phyloP scores from a whole-genome alignment of 2,888 invertebrate genomes.

The Erpobdella octoculata region DNA sequence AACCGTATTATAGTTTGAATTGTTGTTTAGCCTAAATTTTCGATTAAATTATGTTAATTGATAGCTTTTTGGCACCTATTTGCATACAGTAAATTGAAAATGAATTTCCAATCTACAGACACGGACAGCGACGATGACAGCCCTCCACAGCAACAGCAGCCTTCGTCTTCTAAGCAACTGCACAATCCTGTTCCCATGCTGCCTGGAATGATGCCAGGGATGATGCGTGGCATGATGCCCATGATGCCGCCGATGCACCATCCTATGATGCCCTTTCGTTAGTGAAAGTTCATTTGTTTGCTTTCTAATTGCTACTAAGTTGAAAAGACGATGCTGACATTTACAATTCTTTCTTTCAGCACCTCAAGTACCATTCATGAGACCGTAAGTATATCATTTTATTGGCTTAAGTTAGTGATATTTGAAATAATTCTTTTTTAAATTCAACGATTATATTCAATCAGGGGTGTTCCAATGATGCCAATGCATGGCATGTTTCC shows the following conservation, averaged over 20 bases:
- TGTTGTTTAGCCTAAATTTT: no score
- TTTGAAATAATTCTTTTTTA: neutral
- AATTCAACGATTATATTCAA: neutral
- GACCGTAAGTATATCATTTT: conserved; percentile 30
- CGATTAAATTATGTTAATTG: no score
- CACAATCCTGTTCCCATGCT: conserved; percentile 34
- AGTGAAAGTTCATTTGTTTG: neutral
- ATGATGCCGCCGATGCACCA: conserved; percentile 33
- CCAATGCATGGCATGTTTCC: neutral
- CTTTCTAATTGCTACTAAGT: neutral
- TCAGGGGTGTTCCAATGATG: neutral
- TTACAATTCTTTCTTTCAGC: conserved; percentile 27
- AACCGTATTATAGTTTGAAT: no score
- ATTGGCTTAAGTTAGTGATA: no score
- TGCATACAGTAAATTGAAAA: no score
- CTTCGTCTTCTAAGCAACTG: neutral
- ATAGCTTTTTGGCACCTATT: no score
- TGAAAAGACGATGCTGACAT: neutral
- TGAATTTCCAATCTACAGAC: conserved; percentile 14
- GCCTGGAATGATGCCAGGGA: conserved; percentile 42
- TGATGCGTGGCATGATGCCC: conserved; percentile 33
- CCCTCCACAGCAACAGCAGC: conserved; percentile 12
- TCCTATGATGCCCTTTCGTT: conserved; percentile 37
- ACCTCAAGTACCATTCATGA: conserved; percentile 36
- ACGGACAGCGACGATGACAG: conserved; percentile 22